Percentiles rank a stretch among this genome's conserved stretches.
Conservation (phyloP, 1,140 invertebrate genomes). For the Mercenaria mercenaria region DNA sequence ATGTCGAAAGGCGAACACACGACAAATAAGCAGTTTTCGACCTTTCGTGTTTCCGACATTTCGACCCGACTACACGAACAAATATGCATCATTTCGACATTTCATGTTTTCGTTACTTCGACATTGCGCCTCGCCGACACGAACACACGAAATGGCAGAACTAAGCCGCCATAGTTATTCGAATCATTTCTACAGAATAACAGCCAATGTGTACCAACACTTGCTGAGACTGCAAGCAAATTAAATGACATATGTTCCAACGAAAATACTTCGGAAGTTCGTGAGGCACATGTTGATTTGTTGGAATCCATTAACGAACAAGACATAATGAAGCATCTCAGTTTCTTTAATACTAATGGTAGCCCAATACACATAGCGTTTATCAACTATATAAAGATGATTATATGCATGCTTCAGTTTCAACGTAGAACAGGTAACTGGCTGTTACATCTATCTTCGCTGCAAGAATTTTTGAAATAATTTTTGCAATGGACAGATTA, state of each 20-base stretch:
- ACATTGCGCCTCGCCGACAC: no score
- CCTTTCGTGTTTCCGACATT: no score
- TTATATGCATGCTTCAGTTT: slow-evolving; percentile 6
- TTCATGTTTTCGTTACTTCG: no score
- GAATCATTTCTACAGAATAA: slow-evolving; percentile 25
- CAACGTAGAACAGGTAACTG: background rate
- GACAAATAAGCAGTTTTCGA: no score
- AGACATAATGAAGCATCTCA: background rate
- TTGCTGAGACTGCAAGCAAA: background rate
- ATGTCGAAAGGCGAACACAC: no score
- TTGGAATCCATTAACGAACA: background rate
- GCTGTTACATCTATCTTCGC: background rate
- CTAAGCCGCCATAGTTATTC: no score
- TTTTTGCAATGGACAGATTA: slow-evolving; percentile 30
- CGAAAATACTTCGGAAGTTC: background rate
- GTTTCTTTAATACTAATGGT: background rate
- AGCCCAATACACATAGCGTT: background rate
- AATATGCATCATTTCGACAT: no score
- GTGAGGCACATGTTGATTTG: background rate
- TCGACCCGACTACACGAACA: no score
- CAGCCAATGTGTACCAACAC: background rate
- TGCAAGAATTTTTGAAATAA: background rate
- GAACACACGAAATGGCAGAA: no score
- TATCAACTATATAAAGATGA: slow-evolving; percentile 18
- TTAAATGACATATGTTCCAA: background rate